Evolutionary conservation across 1,140 invertebrate species (phyloP).

Genomic region (Panagrolaimus sp.): DNA sequence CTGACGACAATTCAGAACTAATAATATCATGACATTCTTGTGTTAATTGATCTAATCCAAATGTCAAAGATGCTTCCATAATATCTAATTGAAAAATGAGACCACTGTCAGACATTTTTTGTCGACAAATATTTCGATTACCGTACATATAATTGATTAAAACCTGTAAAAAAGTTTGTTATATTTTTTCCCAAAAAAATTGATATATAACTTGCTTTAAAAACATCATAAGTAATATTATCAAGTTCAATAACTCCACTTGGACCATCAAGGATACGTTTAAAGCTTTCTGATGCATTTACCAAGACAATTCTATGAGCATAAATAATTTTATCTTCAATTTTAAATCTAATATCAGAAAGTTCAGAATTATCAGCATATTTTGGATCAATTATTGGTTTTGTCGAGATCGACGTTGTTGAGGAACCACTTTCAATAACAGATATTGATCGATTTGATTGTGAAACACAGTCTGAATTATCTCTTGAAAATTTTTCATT

Average conservation of each 20-base stretch:
- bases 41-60: constrained; percentile 18
- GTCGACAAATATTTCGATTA: constrained; percentile 12
- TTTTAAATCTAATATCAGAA: constrained; percentile 17
- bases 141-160: constrained; percentile 25
- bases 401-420: not conserved
- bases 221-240: constrained; percentile 19
- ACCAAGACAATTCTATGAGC: constrained; percentile 21
- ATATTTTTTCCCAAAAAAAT: not conserved
- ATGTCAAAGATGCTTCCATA: constrained; percentile 12
- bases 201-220: constrained; percentile 15
- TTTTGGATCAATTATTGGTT: constrained; percentile 22
- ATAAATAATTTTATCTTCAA: constrained; percentile 19
- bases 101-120: constrained; percentile 7
- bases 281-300: constrained; percentile 16
- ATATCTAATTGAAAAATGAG: constrained; percentile 14
- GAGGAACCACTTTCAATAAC: not conserved
- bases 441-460: not conserved
- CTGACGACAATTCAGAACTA: not conserved
- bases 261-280: constrained; percentile 13
- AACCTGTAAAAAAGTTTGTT: not conserved
- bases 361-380: constrained; percentile 24
- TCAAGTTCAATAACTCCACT: constrained; percentile 15
- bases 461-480: not conserved
- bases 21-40: constrained; percentile 7
- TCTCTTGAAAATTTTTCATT: constrained; percentile 13